Percentiles rank a stretch among this genome's conserved stretches.
phyloP scores from a whole-genome alignment of 2,797 vertebrate species.

The Leucoraja ocellata region DNA sequence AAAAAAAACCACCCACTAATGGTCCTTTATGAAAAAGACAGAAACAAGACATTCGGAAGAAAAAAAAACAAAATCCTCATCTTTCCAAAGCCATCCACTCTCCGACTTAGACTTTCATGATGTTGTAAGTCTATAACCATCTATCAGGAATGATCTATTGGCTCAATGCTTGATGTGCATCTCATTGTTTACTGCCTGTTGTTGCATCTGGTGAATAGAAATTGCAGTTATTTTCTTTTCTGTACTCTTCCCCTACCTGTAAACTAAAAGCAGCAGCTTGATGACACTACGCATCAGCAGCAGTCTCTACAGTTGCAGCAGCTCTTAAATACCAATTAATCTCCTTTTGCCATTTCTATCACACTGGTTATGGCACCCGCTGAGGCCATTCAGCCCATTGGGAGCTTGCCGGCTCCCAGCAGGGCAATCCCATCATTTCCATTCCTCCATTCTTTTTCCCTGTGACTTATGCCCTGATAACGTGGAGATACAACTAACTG shows the following conservation, averaged over 20 bases:
- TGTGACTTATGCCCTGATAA: too few relatives aligned
- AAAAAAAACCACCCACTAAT: not conserved
- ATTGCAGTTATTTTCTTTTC: not conserved
- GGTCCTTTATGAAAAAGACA: not conserved
- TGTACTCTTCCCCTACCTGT: not conserved
- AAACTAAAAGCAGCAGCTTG: not conserved
- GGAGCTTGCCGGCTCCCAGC: too few relatives aligned
- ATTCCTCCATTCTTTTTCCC: too few relatives aligned
- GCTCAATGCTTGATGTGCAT: not conserved
- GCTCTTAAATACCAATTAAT: not conserved
- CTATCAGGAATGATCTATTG: constrained; percentile 12
- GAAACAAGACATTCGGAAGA: not conserved
- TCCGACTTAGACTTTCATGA: not conserved
- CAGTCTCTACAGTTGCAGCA: not conserved
- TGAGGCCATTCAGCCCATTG: too few relatives aligned
- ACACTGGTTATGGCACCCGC: too few relatives aligned
- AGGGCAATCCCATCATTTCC: too few relatives aligned
- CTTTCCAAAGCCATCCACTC: not conserved
- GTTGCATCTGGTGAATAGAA: not conserved
- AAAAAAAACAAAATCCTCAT: not conserved
- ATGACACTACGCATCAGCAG: not conserved
- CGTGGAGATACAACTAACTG: too few relatives aligned
- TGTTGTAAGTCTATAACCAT: not conserved
- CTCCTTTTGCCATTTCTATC: not conserved
- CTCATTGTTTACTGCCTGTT: not conserved